These are phyloP conservation scores for Brachionus asplanchnoidis DNA, from an alignment of 1,140 invertebrate genomes.

Conservation along the genomic window DNA sequence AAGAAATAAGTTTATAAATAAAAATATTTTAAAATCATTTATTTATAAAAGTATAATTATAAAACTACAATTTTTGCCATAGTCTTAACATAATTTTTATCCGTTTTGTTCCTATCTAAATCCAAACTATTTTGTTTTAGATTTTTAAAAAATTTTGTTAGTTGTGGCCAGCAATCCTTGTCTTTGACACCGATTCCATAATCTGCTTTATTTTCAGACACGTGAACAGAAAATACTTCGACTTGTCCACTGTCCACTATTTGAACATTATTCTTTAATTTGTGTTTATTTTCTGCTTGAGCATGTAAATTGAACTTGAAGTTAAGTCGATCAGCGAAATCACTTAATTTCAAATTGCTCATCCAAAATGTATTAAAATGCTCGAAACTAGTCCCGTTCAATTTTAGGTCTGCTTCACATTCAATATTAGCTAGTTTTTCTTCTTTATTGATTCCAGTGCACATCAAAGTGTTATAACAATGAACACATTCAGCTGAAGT, in stretches of 20 bases:
- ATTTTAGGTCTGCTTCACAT: neutral
- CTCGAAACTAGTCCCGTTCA: neutral
- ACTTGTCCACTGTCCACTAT: neutral
- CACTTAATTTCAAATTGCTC: neutral
- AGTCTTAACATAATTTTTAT: neutral
- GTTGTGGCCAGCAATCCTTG: neutral
- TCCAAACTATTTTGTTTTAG: neutral
- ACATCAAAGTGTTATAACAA: neutral
- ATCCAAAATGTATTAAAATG: neutral
- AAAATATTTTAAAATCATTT: too few relatives aligned
- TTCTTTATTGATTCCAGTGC: neutral
- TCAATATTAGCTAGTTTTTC: neutral
- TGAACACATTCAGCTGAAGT: neutral
- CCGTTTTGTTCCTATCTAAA: neutral
- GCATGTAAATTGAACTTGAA: slow-evolving; percentile 4
- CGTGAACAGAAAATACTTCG: neutral
- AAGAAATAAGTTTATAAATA: too few relatives aligned
- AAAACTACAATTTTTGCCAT: neutral
- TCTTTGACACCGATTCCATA: neutral
- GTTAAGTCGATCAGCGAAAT: neutral
- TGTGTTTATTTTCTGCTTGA: neutral
- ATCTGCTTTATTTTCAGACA: neutral
- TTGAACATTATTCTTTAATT: neutral
- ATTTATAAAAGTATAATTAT: neutral
- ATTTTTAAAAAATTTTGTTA: neutral